Evolutionary conservation across 1,140 invertebrate genomes (phyloP), one percentile per base, ranked within the genome.

Genomic region (Drosophila arizonae): DNA sequence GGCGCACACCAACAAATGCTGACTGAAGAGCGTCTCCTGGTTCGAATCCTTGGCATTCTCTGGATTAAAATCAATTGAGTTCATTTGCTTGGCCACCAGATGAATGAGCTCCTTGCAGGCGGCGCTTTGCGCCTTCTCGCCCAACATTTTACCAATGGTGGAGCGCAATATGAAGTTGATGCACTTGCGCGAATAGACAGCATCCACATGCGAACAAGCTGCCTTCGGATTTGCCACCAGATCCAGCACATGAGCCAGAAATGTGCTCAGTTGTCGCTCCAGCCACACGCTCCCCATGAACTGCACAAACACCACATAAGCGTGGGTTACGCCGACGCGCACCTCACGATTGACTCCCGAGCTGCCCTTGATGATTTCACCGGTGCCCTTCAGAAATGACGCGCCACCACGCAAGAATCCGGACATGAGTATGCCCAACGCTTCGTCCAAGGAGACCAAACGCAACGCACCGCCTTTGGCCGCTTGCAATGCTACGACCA

Each of bases 141-240:
- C 96, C 1, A 99, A 93, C 94, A 99, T 95, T 90, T 96, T 96
- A 6, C 98, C 98, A 36, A 99, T 94, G 3, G 97, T 95, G 64
- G 97, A 96, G 41, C 97, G 94, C 46, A 99, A 93, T 82, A 99
- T 98, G 91, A 99, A 99, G 89, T 96, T 97, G 50, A 99, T 96
- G 92, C 99, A 99, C 92, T 99, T 99, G 72, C 99, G 94, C 0
- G 98, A 99, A 92, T 99, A 99, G 4, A 99, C 98, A 33, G 98
- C 98, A 92, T 99, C 99, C 6, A 99, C 97, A 90, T 99, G 98
- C 0, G 97, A 97, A 10, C 96, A 96, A 0, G 97, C 97, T 11
- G 97, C 97, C 92, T 98, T 98, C 1, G 97, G 97, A 93, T 97
- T 97, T 0, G 97, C 96, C 0, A 98, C 97, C 64, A 99, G 92